Evolutionary conservation across 2,113 vertebrate genomes (phyloP).

Genomic region (Vanacampus margaritifer): DNA sequence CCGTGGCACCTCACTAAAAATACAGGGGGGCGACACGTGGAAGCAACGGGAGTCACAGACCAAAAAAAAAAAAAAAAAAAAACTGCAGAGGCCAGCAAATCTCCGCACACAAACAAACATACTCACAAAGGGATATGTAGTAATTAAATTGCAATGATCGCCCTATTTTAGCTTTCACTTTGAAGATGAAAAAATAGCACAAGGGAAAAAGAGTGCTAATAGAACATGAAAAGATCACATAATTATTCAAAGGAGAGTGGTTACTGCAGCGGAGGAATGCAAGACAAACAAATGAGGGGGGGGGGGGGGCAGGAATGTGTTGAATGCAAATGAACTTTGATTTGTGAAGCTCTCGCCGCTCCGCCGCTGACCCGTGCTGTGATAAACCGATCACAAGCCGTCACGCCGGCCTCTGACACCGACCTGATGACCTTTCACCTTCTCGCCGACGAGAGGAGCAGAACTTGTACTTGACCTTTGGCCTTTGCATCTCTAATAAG

Average conservation of each 20-base stretch:
- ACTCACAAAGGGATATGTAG: constrained; percentile 74
- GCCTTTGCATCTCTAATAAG: constrained; percentile 35
- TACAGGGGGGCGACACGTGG: constrained; percentile 27
- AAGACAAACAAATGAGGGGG: constrained; percentile 37
- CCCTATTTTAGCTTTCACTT: constrained; percentile 69
- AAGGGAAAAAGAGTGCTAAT: constrained; percentile 61
- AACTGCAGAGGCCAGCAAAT: constrained; percentile 61
- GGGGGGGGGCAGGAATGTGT: background rate
- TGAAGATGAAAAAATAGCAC: constrained; percentile 60
- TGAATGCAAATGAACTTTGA: constrained; percentile 2
- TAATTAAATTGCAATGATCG: constrained; percentile 74
- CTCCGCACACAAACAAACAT: constrained; percentile 68
- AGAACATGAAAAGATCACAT: constrained; percentile 66
- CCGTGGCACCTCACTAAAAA: constrained; percentile 51
- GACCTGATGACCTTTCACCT: constrained; percentile 48
- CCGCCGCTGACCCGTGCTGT: background rate
- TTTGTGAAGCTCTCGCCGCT: background rate
- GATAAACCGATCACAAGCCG: constrained; percentile 19
- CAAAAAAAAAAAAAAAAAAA: constrained; percentile 19
- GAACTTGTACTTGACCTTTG: constrained; percentile 47
- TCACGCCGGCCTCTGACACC: constrained; percentile 11
- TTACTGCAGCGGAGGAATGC: constrained; percentile 42
- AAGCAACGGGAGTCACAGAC: constrained; percentile 43
- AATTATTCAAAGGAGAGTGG: constrained; percentile 62
- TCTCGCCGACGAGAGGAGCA: constrained; percentile 10